Evolutionary conservation across 2,113 vertebrate genomes (phyloP).

Genomic region (Oxyura jamaicensis): DNA sequence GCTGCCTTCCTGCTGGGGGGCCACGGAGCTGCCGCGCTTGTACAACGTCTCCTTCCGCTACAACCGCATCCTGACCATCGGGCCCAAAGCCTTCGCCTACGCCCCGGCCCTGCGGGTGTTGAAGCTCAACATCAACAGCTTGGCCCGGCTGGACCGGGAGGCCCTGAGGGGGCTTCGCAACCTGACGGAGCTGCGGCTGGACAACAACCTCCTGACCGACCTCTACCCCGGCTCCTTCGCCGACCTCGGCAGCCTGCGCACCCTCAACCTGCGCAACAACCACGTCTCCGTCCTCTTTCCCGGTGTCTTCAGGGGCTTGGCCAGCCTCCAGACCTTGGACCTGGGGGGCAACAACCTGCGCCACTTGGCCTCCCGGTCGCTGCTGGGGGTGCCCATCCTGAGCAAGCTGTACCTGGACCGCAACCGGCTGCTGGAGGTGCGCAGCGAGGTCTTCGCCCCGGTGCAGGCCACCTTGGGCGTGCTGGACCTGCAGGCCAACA

Average conservation of each 20-base stretch:
- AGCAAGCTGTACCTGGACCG: slow-evolving; percentile 81
- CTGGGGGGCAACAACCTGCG: slow-evolving; percentile 84
- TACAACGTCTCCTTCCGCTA: slow-evolving; percentile 76
- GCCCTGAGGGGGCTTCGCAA: slow-evolving; percentile 72
- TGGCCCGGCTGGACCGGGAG: slow-evolving; percentile 69
- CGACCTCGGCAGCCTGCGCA: slow-evolving; percentile 71
- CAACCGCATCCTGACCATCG: slow-evolving; percentile 78
- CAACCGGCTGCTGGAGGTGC: slow-evolving; percentile 76
- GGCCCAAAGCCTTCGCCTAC: slow-evolving; percentile 61
- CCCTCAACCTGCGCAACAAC: slow-evolving; percentile 85
- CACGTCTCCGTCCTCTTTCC: slow-evolving; percentile 81
- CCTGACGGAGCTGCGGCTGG: slow-evolving; percentile 79
- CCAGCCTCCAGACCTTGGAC: slow-evolving; percentile 75
- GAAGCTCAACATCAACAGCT: slow-evolving; percentile 81
- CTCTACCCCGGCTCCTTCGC: slow-evolving; percentile 72
- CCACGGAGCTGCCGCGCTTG: neutral
- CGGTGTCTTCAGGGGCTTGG: slow-evolving; percentile 69
- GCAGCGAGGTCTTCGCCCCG: neutral
- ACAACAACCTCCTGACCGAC: slow-evolving; percentile 86
- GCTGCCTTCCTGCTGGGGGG: neutral
- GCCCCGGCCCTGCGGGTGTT: slow-evolving; percentile 69
- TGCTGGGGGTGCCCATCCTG: slow-evolving; percentile 76
- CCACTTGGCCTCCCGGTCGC: slow-evolving; percentile 52
- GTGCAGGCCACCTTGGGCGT: slow-evolving; percentile 38
- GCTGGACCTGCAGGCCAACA: slow-evolving; percentile 65